Percentiles rank a stretch among this genome's conserved stretches.
These are phyloP conservation scores for Drosophila grimshawi DNA, from an alignment of 1,140 invertebrate genomes.

Conservation along the genomic window DNA sequence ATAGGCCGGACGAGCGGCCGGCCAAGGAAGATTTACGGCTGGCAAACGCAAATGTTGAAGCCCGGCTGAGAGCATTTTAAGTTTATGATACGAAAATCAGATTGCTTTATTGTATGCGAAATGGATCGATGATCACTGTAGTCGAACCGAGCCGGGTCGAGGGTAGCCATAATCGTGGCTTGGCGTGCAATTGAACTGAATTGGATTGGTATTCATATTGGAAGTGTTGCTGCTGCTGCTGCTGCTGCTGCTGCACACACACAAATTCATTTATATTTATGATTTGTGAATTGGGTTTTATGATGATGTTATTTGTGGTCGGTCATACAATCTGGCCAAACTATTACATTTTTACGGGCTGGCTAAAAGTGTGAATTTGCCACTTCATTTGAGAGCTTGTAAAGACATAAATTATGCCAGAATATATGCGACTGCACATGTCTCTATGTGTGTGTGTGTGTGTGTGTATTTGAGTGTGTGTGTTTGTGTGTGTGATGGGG, in stretches of 20 bases:
- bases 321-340: conserved; percentile 30
- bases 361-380: conserved; percentile 79
- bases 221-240: too few species aligned
- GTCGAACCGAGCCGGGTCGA: neutral
- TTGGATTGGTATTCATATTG: conserved; percentile 31
- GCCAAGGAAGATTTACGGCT: conserved; percentile 72
- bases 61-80: conserved; percentile 63
- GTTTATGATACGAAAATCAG: conserved; percentile 83
- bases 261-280: conserved; percentile 80
- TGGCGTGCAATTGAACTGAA: conserved; percentile 47
- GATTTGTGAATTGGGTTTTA: conserved; percentile 84
- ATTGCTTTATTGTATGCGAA: conserved; percentile 82
- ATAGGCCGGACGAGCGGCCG: conserved; percentile 49
- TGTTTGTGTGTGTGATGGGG: conserved; percentile 16
- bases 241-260: neutral
- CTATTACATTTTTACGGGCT: conserved; percentile 74
- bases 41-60: conserved; percentile 57
- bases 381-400: conserved; percentile 79
- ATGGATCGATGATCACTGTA: conserved; percentile 67
- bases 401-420: conserved; percentile 72
- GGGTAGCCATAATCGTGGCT: conserved; percentile 5
- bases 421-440: neutral
- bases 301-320: conserved; percentile 76
- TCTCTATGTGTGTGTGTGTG: neutral
- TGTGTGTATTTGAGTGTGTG: neutral